A percentile compares a stretch with the other conserved stretches of the same genome.
Conservation (phyloP, 2,888 invertebrate species). For the Orchesella flavescens region DNA sequence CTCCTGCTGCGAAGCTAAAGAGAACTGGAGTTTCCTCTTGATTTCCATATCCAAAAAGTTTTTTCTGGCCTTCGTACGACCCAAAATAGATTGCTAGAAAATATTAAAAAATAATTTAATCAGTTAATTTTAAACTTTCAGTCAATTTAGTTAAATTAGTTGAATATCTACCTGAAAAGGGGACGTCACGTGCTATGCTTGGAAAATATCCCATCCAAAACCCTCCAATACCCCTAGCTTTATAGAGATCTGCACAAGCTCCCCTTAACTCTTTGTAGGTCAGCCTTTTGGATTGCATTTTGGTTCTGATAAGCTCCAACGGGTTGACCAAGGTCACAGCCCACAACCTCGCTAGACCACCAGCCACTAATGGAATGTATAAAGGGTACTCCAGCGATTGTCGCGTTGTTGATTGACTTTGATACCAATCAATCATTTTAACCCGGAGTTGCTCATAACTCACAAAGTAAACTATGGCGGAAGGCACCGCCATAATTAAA, state of each 20-base stretch:
- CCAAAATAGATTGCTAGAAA: constrained; percentile 93
- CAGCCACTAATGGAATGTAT: constrained; percentile 85
- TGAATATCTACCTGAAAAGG: constrained; percentile 92
- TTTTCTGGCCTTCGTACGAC: constrained; percentile 85
- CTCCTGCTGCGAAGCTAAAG: constrained; percentile 87
- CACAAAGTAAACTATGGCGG: constrained; percentile 97
- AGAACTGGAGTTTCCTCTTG: constrained; percentile 80
- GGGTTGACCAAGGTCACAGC: constrained; percentile 88
- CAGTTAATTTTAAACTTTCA: too few species aligned
- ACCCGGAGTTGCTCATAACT: constrained; percentile 92
- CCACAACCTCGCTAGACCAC: constrained; percentile 81
- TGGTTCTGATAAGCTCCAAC: constrained; percentile 95
- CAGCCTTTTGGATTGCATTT: constrained; percentile 96
- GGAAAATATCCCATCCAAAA: constrained; percentile 92
- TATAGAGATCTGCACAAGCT: constrained; percentile 79
- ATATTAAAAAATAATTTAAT: too few species aligned
- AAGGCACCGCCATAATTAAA: constrained; percentile 93
- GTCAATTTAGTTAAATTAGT: too few species aligned
- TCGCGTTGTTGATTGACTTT: constrained; percentile 58
- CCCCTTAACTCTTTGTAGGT: constrained; percentile 83
- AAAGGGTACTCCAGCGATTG: constrained; percentile 71
- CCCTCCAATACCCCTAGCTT: constrained; percentile 83
- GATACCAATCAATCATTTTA: constrained; percentile 78
- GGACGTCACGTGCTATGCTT: constrained; percentile 93
- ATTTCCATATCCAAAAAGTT: constrained; percentile 74